A percentile compares a stretch with the other conserved stretches of the same genome.
Conservation (phyloP, 2,797 vertebrate genomes). For the Hipposideros larvatus region DNA sequence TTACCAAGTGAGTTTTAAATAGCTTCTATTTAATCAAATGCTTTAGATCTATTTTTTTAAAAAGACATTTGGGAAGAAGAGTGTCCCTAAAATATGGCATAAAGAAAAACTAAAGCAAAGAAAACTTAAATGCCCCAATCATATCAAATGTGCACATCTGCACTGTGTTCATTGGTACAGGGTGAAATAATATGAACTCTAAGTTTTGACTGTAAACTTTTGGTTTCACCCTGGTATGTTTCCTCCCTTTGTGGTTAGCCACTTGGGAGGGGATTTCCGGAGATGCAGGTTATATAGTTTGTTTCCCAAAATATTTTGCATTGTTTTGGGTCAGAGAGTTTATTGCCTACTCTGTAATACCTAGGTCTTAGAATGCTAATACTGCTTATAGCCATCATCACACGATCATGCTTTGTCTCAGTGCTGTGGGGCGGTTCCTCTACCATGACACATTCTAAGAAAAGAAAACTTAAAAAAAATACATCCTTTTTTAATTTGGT, state of each 20-base stretch:
- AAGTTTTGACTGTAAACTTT: conserved; percentile 62
- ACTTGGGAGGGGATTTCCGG: conserved; percentile 83
- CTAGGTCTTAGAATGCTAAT: not conserved
- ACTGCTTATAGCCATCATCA: not conserved
- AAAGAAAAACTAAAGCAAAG: not conserved
- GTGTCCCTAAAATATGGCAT: not conserved
- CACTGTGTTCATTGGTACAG: not conserved
- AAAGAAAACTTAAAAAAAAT: not conserved
- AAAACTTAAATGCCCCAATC: not conserved
- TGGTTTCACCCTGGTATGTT: conserved; percentile 72
- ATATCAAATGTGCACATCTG: rapidly evolving
- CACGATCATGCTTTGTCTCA: not conserved
- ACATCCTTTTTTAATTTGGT: not conserved
- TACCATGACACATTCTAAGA: not conserved
- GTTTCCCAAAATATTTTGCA: conserved; percentile 82
- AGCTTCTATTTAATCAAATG: not conserved
- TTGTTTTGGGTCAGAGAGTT: conserved; percentile 63
- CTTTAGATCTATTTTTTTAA: not conserved
- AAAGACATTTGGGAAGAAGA: not conserved
- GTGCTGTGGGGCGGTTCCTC: not conserved
- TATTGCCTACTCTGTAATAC: not conserved
- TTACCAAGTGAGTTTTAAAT: not conserved
- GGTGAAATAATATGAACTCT: not conserved
- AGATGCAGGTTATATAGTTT: conserved; percentile 67
- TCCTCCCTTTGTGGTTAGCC: conserved; percentile 83